Evolutionary conservation across 2,888 invertebrate genomes (phyloP).

Genomic region (Rhabditophanes sp.): DNA sequence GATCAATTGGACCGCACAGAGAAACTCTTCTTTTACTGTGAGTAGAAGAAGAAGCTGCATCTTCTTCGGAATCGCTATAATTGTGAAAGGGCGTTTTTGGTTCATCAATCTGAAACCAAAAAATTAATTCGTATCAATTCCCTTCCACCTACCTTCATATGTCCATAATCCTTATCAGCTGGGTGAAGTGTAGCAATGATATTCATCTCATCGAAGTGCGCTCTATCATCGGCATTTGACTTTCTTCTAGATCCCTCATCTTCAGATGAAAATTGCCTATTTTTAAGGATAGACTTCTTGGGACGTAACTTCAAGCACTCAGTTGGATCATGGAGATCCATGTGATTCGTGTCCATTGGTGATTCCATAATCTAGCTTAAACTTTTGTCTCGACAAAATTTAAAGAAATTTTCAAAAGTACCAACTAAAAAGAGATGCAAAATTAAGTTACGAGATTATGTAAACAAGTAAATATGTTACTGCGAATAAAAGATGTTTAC

Average conservation of each 20-base stretch:
- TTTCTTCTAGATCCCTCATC: conserved; percentile 15
- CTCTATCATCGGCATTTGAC: conserved; percentile 25
- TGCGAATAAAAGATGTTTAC: too few species aligned
- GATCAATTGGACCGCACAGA: conserved; percentile 5
- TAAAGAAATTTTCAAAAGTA: too few species aligned
- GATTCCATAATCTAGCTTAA: too few species aligned
- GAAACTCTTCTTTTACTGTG: conserved; percentile 3
- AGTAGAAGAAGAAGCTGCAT: conserved; percentile 41
- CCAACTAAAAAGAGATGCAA: too few species aligned
- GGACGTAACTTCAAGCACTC: conserved; percentile 39
- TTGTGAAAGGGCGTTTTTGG: conserved; percentile 82
- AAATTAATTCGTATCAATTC: too few species aligned
- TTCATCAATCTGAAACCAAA: conserved; percentile 55
- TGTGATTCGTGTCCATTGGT: too few species aligned
- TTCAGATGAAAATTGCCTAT: conserved; percentile 25
- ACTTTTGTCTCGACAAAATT: too few species aligned
- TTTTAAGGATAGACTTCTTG: conserved; percentile 42
- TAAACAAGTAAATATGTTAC: too few species aligned
- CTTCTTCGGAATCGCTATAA: conserved; percentile 45
- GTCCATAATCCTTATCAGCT: conserved; percentile 91
- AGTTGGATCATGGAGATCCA: too few species aligned
- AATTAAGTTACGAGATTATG: too few species aligned
- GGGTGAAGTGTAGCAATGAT: conserved; percentile 94
- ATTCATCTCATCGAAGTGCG: conserved; percentile 73
- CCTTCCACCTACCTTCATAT: conserved; percentile 62